phyloP scores from a whole-genome alignment of 1,140 invertebrate genomes.

The Lepidotrigona ventralis region DNA sequence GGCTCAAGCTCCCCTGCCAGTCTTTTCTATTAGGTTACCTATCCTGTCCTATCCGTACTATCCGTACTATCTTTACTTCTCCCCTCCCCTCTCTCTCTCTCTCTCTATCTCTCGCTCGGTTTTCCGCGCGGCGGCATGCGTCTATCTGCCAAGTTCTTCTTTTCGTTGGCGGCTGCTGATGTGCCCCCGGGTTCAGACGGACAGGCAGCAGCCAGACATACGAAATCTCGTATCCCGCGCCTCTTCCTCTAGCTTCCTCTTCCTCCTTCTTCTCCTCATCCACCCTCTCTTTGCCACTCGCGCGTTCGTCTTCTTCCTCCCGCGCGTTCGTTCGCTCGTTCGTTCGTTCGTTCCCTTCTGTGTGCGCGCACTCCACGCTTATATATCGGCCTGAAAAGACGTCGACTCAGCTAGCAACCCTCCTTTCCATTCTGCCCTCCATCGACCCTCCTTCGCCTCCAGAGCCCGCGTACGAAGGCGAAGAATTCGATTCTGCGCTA shows the following conservation, averaged over 20 bases:
- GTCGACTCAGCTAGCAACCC: slow-evolving; percentile 76
- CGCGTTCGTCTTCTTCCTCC: no score
- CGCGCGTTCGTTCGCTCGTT: background rate
- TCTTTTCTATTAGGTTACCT: slow-evolving; percentile 76
- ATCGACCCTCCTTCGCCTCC: slow-evolving; percentile 40
- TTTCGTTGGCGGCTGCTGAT: slow-evolving; percentile 69
- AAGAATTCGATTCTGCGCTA: slow-evolving; percentile 70
- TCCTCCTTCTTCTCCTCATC: slow-evolving; percentile 32
- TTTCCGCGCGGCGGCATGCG: slow-evolving; percentile 45
- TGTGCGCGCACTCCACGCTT: slow-evolving; percentile 53
- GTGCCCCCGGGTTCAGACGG: slow-evolving; percentile 68
- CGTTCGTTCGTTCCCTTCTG: slow-evolving; percentile 30
- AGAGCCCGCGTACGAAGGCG: slow-evolving; percentile 54
- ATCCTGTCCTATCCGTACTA: slow-evolving; percentile 70
- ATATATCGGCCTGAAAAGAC: slow-evolving; percentile 69
- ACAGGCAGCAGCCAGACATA: slow-evolving; percentile 61
- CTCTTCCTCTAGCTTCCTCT: slow-evolving; percentile 26
- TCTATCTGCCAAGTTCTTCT: slow-evolving; percentile 62
- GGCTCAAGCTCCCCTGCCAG: slow-evolving; percentile 67
- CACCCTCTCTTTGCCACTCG: background rate
- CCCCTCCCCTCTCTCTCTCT: background rate
- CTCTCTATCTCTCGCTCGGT: slow-evolving; percentile 26
- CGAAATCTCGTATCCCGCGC: slow-evolving; percentile 62
- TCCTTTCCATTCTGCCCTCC: slow-evolving; percentile 64
- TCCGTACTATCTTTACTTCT: slow-evolving; percentile 60